Conservation (phyloP, 2,888 invertebrate species). For the Torymus texanus region DNA sequence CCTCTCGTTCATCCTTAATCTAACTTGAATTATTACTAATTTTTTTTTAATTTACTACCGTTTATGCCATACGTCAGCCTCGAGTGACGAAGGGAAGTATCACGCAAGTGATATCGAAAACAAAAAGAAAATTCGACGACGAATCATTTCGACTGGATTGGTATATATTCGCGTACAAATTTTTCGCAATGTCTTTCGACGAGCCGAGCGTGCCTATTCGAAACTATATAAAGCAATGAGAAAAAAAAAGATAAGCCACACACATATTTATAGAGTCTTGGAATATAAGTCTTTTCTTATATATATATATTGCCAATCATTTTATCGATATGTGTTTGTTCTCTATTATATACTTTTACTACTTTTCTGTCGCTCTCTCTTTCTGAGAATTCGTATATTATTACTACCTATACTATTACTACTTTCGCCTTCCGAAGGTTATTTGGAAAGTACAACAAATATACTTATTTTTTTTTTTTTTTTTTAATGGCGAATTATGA, state of each 20-base stretch:
- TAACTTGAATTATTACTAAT: not conserved
- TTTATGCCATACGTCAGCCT: not conserved
- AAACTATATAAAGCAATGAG: not conserved
- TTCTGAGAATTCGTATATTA: constrained; percentile 31
- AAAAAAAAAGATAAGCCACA: no score
- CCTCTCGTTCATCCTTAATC: constrained; percentile 39
- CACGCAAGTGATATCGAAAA: not conserved
- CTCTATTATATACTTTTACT: constrained; percentile 1
- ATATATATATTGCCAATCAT: constrained; percentile 12
- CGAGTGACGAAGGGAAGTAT: no score
- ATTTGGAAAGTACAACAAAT: constrained; percentile 15
- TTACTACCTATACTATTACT: constrained; percentile 11
- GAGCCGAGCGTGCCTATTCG: constrained; percentile 21
- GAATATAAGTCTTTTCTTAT: not conserved
- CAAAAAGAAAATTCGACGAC: not conserved
- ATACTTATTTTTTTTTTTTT: not conserved
- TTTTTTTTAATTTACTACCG: not conserved
- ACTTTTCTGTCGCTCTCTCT: constrained; percentile 32
- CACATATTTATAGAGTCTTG: constrained; percentile 14
- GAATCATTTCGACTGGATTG: no score
- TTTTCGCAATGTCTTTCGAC: constrained; percentile 41
- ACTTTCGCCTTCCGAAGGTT: constrained; percentile 28
- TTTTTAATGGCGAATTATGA: constrained; percentile 36
- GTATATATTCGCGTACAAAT: not conserved
- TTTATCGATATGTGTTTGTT: constrained; percentile 39